These are phyloP conservation scores for Pterostichus madidus DNA, from an alignment of 2,888 invertebrate species.

Conservation along the genomic window DNA sequence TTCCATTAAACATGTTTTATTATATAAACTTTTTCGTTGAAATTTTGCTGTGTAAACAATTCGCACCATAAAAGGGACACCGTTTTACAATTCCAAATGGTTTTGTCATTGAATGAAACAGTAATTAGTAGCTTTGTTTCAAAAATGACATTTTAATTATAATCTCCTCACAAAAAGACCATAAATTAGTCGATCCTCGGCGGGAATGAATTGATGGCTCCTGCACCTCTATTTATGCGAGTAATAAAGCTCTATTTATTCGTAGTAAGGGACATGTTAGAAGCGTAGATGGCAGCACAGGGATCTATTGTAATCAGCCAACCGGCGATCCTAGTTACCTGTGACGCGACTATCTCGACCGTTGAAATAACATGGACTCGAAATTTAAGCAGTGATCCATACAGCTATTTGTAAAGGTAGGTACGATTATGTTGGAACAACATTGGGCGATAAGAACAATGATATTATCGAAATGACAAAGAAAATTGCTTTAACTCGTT, in stretches of 20 bases:
- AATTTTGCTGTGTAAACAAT: conserved; percentile 2
- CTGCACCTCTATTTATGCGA: conserved; percentile 70
- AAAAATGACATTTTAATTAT: conserved; percentile 56
- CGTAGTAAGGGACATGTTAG: conserved; percentile 70
- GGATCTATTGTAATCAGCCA: conserved; percentile 69
- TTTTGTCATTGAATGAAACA: conserved; percentile 32
- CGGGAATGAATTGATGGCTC: conserved; percentile 70
- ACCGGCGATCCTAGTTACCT: conserved; percentile 51
- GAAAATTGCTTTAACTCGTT: no score
- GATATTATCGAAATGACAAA: no score
- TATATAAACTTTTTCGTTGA: conserved; percentile 1
- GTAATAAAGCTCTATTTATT: conserved; percentile 71
- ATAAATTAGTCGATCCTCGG: conserved; percentile 50
- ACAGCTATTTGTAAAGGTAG: not conserved
- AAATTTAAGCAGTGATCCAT: conserved; percentile 7
- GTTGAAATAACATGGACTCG: conserved; percentile 3
- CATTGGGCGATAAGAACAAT: no score
- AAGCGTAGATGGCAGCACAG: conserved; percentile 69
- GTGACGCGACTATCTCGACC: conserved; percentile 15
- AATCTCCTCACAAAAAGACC: conserved; percentile 25
- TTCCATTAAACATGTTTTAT: not conserved
- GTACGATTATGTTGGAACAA: no score
- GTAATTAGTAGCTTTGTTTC: conserved; percentile 58
- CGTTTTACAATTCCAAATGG: conserved; percentile 1
- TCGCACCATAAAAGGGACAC: not conserved